A percentile compares a stretch with the other conserved stretches of the same genome.
Evolutionary conservation across 1,140 invertebrate genomes (phyloP).

Genomic region (Aricia agestis): DNA sequence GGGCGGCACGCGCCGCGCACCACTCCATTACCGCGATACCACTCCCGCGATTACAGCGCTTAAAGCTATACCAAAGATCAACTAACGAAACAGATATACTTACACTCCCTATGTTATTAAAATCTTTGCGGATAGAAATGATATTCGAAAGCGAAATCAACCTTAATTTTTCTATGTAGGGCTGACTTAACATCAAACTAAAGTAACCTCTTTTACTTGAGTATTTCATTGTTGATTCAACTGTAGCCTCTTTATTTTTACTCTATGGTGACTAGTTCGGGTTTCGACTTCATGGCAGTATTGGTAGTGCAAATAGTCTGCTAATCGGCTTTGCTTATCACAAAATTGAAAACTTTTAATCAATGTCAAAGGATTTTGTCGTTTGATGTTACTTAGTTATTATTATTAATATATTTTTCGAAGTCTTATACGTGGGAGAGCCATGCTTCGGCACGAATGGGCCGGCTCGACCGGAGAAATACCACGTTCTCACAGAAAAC

Average conservation of each 20-base stretch:
- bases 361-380: not conserved
- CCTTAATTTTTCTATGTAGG: too few species aligned
- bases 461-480: too few species aligned
- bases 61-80: not conserved
- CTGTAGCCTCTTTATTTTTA: not conserved
- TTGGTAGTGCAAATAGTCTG: constrained; percentile 2
- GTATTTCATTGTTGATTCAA: not conserved
- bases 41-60: constrained; percentile 20
- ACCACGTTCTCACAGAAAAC: too few species aligned
- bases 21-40: constrained; percentile 65
- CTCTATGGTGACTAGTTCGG: not conserved
- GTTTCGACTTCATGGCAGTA: not conserved
- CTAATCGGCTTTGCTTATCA: not conserved
- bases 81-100: not conserved
- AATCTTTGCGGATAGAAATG: too few species aligned
- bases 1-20: constrained; percentile 42
- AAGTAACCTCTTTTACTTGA: too few species aligned
- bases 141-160: too few species aligned
- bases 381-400: too few species aligned
- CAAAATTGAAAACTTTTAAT: not conserved
- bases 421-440: too few species aligned
- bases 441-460: too few species aligned
- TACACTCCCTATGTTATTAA: too few species aligned
- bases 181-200: too few species aligned
- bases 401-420: too few species aligned